A percentile compares a stretch with the other conserved stretches of the same genome.
phyloP scores from a whole-genome alignment of 1,140 invertebrate species.

The Rhopalosiphum maidis region DNA sequence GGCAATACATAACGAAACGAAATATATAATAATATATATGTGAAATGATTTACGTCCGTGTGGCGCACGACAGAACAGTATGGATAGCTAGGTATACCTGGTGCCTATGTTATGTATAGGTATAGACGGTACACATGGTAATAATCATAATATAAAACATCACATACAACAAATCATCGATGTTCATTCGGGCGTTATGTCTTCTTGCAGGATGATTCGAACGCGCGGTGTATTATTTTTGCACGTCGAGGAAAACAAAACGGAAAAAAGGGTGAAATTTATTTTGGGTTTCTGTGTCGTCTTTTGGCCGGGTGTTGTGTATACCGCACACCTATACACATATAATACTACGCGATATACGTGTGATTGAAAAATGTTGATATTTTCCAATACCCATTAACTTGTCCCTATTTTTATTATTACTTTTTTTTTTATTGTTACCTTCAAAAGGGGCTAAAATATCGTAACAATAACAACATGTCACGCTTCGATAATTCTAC shows the following conservation, averaged over 20 bases:
- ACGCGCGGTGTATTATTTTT: slow-evolving; percentile 37
- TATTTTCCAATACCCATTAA: slow-evolving; percentile 55
- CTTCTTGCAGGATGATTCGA: slow-evolving; percentile 49
- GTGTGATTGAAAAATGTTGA: slow-evolving; percentile 55
- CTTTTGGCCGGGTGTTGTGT: slow-evolving; percentile 47
- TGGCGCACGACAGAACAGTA: background rate
- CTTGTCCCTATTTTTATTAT: slow-evolving; percentile 27
- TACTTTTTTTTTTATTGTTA: slow-evolving; percentile 7
- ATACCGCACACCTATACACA: background rate
- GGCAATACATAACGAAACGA: background rate
- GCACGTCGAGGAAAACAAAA: slow-evolving; percentile 50
- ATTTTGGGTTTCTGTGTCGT: slow-evolving; percentile 55
- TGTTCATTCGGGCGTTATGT: slow-evolving; percentile 53
- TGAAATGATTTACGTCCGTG: background rate
- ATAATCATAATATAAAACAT: slow-evolving; percentile 10
- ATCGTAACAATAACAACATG: slow-evolving; percentile 49
- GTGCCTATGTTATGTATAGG: background rate
- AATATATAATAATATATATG: background rate
- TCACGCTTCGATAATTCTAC: slow-evolving; percentile 55
- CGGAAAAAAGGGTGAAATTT: slow-evolving; percentile 49
- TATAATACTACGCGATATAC: background rate
- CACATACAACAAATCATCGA: slow-evolving; percentile 50
- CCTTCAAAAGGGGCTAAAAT: background rate
- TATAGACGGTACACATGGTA: background rate
- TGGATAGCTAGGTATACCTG: background rate